A percentile compares a stretch with the other conserved stretches of the same genome.
Conservation (phyloP, 2,113 vertebrate genomes). For the Casuarius casuarius region DNA sequence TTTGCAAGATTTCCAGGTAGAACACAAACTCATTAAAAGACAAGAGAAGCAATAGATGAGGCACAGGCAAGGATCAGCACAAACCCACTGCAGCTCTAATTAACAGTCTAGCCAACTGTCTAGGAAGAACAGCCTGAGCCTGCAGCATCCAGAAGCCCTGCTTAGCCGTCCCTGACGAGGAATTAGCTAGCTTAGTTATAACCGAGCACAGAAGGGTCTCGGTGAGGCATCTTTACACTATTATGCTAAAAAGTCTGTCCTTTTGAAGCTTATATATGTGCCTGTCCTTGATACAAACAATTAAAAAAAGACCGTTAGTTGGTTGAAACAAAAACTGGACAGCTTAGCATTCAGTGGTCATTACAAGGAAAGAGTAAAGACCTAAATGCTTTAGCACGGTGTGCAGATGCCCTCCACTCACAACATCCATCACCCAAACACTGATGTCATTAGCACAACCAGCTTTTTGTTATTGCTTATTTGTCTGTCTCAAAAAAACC, state of each 20-base stretch:
- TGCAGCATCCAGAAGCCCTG: background rate
- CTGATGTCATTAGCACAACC: background rate
- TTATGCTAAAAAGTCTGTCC: background rate
- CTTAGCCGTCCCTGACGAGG: background rate
- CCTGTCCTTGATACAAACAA: background rate
- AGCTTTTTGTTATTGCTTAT: background rate
- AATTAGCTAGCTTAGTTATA: background rate
- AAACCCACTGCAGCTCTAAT: constrained; percentile 20
- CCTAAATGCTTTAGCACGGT: background rate
- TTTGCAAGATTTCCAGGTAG: constrained; percentile 47
- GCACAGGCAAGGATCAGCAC: constrained; percentile 10
- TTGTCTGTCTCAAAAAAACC: background rate
- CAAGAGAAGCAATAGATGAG: background rate
- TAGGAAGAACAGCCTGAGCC: background rate
- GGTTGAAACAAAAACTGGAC: constrained; percentile 3
- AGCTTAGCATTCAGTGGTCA: background rate
- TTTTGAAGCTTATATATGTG: background rate
- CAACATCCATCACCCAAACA: background rate
- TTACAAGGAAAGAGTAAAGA: background rate
- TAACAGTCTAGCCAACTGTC: constrained; percentile 23
- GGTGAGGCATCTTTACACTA: background rate
- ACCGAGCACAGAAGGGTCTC: background rate
- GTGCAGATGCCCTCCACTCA: background rate
- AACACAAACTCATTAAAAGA: constrained; percentile 42
- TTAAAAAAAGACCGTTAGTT: background rate